Conservation (phyloP, 2,113 vertebrate genomes). For the Periophthalmus modestus region DNA sequence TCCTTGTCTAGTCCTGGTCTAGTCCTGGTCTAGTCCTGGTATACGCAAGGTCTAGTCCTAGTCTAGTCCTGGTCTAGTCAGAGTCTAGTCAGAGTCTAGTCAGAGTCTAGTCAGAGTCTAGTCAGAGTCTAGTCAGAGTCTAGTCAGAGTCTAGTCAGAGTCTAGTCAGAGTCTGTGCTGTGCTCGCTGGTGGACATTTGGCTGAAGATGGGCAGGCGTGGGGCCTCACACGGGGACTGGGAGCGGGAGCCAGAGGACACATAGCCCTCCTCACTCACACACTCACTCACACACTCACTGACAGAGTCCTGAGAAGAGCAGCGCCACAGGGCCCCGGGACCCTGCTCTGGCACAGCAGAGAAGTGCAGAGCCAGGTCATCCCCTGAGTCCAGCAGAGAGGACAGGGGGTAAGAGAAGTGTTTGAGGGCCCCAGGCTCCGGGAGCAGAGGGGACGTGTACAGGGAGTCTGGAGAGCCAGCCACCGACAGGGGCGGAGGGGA, state of each 20-base stretch:
- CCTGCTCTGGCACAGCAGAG: slow-evolving; percentile 42
- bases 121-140: too few species aligned
- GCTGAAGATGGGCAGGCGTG: slow-evolving; percentile 82
- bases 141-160: slow-evolving; percentile 1
- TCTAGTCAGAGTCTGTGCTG: slow-evolving; percentile 45
- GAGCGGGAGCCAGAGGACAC: slow-evolving; percentile 76
- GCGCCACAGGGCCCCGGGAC: slow-evolving; percentile 50
- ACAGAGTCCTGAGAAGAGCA: slow-evolving; percentile 77
- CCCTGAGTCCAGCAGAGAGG: slow-evolving; percentile 43
- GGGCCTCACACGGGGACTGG: slow-evolving; percentile 76
- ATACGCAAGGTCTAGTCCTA: too few species aligned
- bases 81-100: too few species aligned
- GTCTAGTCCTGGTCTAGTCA: too few species aligned
- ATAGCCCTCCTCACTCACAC: slow-evolving; percentile 81
- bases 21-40: too few species aligned
- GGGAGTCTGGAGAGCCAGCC: slow-evolving; percentile 61
- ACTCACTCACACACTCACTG: slow-evolving; percentile 62
- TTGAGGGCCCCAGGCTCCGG: slow-evolving; percentile 53
- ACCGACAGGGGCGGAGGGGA: slow-evolving; percentile 62
- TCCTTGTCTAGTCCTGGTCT: neutral
- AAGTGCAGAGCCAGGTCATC: slow-evolving; percentile 49
- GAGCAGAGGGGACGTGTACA: slow-evolving; percentile 65
- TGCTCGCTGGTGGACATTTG: slow-evolving; percentile 75
- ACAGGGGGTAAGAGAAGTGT: slow-evolving; percentile 54
- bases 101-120: too few species aligned